These are phyloP conservation scores for Sinocyclocheilus anshuiensis DNA, from an alignment of 2,113 vertebrate genomes.

Conservation along the genomic window DNA sequence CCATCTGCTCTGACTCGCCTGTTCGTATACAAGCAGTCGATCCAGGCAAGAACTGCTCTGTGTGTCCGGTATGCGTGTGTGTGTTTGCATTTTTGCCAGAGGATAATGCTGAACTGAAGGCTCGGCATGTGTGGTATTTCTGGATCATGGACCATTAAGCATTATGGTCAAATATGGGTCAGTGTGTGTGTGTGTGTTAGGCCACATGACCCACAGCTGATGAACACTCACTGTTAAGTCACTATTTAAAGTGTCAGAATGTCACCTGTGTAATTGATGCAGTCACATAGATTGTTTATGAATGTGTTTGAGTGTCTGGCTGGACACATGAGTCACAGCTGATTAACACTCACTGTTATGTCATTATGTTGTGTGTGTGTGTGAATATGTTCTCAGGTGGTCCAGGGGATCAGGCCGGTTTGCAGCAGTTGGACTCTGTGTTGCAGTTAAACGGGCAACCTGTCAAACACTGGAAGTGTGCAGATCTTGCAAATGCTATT, in stretches of 20 bases:
- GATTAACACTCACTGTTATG: too few species aligned
- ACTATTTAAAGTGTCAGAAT: neutral
- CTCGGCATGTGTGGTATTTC: neutral
- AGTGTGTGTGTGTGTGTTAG: neutral
- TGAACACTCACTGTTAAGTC: neutral
- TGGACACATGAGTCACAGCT: too few species aligned
- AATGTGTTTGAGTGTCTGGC: too few species aligned
- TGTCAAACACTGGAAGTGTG: too few species aligned
- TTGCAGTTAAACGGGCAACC: too few species aligned
- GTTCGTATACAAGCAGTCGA: slow-evolving; percentile 95
- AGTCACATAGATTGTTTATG: neutral
- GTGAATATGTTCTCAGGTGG: too few species aligned
- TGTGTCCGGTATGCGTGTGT: slow-evolving; percentile 1
- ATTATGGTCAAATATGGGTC: neutral
- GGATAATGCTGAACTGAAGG: neutral
- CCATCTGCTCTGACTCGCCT: slow-evolving; percentile 94
- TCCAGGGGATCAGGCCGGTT: too few species aligned
- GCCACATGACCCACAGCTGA: neutral
- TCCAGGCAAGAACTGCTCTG: slow-evolving; percentile 77
- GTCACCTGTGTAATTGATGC: neutral
- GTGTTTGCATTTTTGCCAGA: neutral
- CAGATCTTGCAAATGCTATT: too few species aligned
- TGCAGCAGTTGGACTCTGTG: too few species aligned
- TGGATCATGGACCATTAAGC: neutral
- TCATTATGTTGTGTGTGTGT: too few species aligned